Percentiles rank a stretch among this genome's conserved stretches.
Evolutionary conservation across 2,797 vertebrate genomes (phyloP).

Genomic region (Sebastolobus altivelis): DNA sequence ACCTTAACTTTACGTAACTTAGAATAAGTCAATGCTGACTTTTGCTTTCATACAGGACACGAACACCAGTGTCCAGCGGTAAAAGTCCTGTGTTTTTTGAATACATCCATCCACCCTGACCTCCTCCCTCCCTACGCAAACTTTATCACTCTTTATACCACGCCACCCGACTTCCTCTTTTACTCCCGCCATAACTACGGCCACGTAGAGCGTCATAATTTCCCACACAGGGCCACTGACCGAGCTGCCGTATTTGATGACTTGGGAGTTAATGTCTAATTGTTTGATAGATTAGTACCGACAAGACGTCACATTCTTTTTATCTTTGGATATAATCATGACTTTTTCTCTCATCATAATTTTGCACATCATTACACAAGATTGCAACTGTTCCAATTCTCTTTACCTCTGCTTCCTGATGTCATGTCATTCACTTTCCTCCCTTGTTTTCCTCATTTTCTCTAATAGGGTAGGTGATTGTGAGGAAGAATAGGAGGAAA

Average conservation of each 20-base stretch:
- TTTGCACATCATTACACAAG: neutral
- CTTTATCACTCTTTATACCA: too few species aligned
- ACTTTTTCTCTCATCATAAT: neutral
- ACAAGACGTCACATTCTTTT: neutral
- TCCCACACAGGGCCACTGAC: neutral
- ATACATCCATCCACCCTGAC: too few species aligned
- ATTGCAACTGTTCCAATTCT: neutral
- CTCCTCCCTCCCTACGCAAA: too few species aligned
- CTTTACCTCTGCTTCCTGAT: neutral
- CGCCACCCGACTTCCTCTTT: too few species aligned
- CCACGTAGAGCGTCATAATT: too few species aligned
- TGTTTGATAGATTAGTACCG: neutral
- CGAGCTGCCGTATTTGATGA: neutral
- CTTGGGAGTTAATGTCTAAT: neutral
- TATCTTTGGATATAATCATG: neutral
- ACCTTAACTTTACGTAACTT: neutral
- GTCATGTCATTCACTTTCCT: neutral
- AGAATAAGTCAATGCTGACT: neutral
- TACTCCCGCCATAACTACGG: too few species aligned
- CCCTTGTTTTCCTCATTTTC: neutral
- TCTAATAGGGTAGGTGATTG: neutral
- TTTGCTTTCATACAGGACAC: neutral
- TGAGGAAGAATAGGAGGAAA: constrained; percentile 30
- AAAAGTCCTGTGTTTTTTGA: too few species aligned
- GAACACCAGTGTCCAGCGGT: neutral